A percentile compares a stretch with the other conserved stretches of the same genome.
Conservation (phyloP, 2,888 invertebrate species). For the Oscheius sp. region DNA sequence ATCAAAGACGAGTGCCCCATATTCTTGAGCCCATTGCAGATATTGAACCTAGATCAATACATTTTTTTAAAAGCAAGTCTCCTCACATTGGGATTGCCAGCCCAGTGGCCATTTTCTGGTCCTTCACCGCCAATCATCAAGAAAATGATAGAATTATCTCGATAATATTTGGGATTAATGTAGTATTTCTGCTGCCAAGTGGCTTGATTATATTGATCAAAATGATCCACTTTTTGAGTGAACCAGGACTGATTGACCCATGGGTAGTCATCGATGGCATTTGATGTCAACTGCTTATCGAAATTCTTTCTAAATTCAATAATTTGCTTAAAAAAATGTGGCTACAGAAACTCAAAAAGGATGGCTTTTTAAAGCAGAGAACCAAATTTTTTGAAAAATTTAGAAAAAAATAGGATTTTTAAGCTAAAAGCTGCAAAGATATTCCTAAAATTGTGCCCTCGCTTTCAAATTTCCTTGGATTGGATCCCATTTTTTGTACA, state of each 20-base stretch:
- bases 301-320: no score
- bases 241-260: slow-evolving; percentile 35
- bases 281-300: no score
- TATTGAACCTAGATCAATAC: slow-evolving; percentile 38
- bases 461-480: no score
- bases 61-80: background rate
- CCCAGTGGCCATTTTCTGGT: slow-evolving; percentile 49
- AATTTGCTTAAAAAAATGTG: no score
- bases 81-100: slow-evolving; percentile 23
- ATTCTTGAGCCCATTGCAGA: slow-evolving; percentile 50
- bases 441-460: no score
- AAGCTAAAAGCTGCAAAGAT: no score
- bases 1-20: slow-evolving; percentile 53
- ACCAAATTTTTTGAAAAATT: no score
- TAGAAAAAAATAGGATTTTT: no score
- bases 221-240: slow-evolving; percentile 61
- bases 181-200: slow-evolving; percentile 60
- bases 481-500: no score
- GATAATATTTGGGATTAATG: slow-evolving; percentile 48
- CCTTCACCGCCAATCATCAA: slow-evolving; percentile 63
- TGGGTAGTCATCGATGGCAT: no score
- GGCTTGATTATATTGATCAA: slow-evolving; percentile 47
- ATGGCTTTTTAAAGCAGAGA: no score
- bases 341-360: no score
- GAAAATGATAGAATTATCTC: slow-evolving; percentile 52